Evolutionary conservation across 2,888 invertebrate species (phyloP).

Genomic region (Bibio marci): DNA sequence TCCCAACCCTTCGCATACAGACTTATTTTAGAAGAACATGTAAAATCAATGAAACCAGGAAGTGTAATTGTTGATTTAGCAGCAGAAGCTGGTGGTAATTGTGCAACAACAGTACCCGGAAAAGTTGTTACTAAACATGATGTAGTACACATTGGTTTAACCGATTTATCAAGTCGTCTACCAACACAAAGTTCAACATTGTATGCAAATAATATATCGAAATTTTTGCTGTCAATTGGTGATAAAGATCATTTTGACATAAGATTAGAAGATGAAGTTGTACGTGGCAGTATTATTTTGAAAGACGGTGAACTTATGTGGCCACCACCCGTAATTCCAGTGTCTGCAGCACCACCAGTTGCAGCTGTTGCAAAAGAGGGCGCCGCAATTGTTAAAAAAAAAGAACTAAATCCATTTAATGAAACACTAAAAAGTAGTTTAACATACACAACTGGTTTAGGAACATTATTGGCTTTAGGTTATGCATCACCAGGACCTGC

Average conservation of each 20-base stretch:
- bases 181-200: slow-evolving; percentile 75
- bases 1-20: slow-evolving; percentile 6
- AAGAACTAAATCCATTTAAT: slow-evolving; percentile 45
- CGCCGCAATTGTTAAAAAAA: slow-evolving; percentile 28
- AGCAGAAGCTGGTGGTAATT: slow-evolving; percentile 75
- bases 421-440: slow-evolving; percentile 49
- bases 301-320: slow-evolving; percentile 58
- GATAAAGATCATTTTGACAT: slow-evolving; percentile 62
- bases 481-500: slow-evolving; percentile 64
- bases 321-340: slow-evolving; percentile 57
- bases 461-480: slow-evolving; percentile 49
- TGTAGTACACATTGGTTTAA: slow-evolving; percentile 69
- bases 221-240: slow-evolving; percentile 43
- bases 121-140: slow-evolving; percentile 57
- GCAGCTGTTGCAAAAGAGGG: slow-evolving; percentile 27
- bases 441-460: slow-evolving; percentile 51
- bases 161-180: slow-evolving; percentile 68
- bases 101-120: slow-evolving; percentile 66
- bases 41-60: slow-evolving; percentile 58
- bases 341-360: slow-evolving; percentile 32
- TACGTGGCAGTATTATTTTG: slow-evolving; percentile 64
- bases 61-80: slow-evolving; percentile 81
- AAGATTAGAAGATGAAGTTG: slow-evolving; percentile 71
- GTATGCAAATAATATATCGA: slow-evolving; percentile 83
- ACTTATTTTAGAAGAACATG: slow-evolving; percentile 13